A percentile compares a stretch with the other conserved stretches of the same genome.
phyloP scores from a whole-genome alignment of 37 sponge, comb jelly and placozoan species.

The Beroe forskalii region DNA sequence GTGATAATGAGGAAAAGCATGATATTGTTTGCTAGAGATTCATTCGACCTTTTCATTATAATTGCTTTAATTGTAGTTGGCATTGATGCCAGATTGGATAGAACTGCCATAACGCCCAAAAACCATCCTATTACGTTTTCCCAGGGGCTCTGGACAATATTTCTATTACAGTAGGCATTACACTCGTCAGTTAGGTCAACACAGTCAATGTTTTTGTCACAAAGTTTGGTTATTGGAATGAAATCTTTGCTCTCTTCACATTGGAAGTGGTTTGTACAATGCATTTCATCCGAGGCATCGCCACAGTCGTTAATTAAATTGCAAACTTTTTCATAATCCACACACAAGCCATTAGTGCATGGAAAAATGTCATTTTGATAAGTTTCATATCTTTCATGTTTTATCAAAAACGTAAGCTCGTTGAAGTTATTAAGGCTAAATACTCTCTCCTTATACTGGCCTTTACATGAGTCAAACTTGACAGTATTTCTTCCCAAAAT shows the following conservation, averaged over 20 bases:
- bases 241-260: neutral
- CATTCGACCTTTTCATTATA: neutral
- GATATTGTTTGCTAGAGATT: neutral
- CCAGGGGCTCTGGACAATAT: neutral
- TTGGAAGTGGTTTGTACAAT: neutral
- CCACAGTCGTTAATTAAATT: neutral
- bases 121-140: neutral
- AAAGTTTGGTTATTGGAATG: neutral
- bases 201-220: neutral
- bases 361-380: neutral
- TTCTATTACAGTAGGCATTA: neutral
- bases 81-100: neutral
- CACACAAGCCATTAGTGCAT: neutral
- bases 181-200: neutral
- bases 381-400: neutral
- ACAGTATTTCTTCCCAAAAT: neutral
- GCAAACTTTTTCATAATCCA: neutral
- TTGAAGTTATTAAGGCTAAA: neutral
- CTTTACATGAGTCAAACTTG: neutral
- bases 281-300: neutral
- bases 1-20: neutral
- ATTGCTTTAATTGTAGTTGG: neutral
- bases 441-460: neutral
- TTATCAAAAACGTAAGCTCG: neutral
- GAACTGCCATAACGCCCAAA: neutral